Evolutionary conservation across 2,113 vertebrate species (phyloP).

Genomic region (Misgurnus mizolepis): DNA sequence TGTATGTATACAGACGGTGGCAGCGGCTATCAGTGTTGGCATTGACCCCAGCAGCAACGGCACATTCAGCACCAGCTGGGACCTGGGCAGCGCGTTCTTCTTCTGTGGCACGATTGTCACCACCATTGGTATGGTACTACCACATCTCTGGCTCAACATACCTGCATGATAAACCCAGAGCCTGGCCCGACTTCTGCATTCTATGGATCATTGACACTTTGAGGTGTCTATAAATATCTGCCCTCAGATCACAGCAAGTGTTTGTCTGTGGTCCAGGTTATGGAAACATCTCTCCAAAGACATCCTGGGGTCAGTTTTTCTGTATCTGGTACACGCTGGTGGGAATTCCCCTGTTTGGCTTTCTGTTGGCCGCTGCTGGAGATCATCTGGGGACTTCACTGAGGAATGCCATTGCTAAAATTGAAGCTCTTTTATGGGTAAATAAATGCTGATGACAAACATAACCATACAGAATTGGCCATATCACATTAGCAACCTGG

Average conservation of each 20-base stretch:
- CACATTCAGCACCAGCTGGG: constrained; percentile 78
- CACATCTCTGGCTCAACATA: constrained; percentile 31
- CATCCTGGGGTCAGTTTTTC: constrained; percentile 83
- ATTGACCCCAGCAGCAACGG: constrained; percentile 73
- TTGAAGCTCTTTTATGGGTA: constrained; percentile 87
- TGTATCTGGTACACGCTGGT: constrained; percentile 89
- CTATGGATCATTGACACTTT: constrained; percentile 31
- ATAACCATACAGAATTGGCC: not conserved
- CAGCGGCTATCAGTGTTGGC: constrained; percentile 76
- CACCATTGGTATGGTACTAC: constrained; percentile 75
- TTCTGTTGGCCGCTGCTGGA: constrained; percentile 85
- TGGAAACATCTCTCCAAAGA: constrained; percentile 86
- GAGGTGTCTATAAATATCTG: constrained; percentile 34
- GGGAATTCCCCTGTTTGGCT: constrained; percentile 88
- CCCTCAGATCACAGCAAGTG: constrained; percentile 29
- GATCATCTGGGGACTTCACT: constrained; percentile 86
- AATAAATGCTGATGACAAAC: constrained; percentile 37
- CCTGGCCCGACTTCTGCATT: constrained; percentile 40
- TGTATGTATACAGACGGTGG: constrained; percentile 73
- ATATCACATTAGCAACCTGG: not conserved
- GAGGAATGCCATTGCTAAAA: constrained; percentile 80
- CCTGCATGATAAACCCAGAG: constrained; percentile 34
- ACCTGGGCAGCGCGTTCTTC: constrained; percentile 87
- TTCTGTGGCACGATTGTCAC: constrained; percentile 92
- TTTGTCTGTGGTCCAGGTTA: constrained; percentile 74